phyloP scores from a whole-genome alignment of 2,888 invertebrate genomes.

The Agrochola circellaris region DNA sequence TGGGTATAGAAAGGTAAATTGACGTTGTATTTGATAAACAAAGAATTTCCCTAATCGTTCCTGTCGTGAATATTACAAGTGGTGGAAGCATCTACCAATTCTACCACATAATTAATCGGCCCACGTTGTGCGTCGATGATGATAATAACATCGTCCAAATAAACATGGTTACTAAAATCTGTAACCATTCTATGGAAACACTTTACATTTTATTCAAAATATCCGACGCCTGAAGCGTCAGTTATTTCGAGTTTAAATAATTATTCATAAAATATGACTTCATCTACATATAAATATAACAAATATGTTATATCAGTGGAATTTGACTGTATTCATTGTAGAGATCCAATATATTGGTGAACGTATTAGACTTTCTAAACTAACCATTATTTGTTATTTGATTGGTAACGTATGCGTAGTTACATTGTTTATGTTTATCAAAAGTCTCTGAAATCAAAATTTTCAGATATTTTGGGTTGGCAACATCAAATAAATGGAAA shows the following conservation, averaged over 20 bases:
- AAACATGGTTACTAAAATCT: slow-evolving; percentile 9
- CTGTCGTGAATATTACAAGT: background rate
- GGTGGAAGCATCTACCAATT: background rate
- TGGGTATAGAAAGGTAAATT: background rate
- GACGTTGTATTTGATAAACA: background rate
- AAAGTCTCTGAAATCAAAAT: background rate
- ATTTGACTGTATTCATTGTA: background rate
- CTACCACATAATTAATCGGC: background rate
- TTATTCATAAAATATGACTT: slow-evolving; percentile 15
- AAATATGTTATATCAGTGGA: background rate
- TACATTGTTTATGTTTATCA: background rate
- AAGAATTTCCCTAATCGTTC: background rate
- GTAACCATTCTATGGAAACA: background rate
- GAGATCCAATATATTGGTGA: background rate
- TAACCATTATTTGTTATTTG: slow-evolving; percentile 10
- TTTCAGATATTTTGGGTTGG: background rate
- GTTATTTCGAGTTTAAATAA: slow-evolving; percentile 25
- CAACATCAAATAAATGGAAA: background rate
- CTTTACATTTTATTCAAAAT: slow-evolving; percentile 28
- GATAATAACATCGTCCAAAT: background rate
- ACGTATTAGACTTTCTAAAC: background rate
- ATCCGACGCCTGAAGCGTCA: slow-evolving; percentile 9
- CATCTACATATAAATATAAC: background rate
- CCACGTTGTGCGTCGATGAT: background rate
- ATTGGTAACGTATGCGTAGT: background rate